A percentile compares a stretch with the other conserved stretches of the same genome.
Conservation (phyloP, 1,140 invertebrate species). For the Cotesia glomerata region DNA sequence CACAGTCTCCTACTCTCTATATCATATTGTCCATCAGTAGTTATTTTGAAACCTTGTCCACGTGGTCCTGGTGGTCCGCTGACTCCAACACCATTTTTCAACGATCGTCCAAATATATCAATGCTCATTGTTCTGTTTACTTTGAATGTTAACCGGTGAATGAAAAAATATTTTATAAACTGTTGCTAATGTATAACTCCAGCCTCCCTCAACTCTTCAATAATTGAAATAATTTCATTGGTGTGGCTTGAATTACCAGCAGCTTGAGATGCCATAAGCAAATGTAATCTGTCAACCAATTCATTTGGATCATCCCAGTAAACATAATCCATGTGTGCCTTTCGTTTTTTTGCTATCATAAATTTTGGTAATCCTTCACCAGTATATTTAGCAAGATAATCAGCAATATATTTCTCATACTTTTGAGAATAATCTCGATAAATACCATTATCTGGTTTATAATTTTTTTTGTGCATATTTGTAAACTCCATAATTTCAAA, state of each 20-base stretch:
- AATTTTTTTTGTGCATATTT: conserved; percentile 9
- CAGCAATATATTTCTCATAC: neutral
- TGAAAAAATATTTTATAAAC: neutral
- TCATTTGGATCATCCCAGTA: conserved; percentile 15
- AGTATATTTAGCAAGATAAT: neutral
- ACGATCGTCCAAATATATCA: conserved; percentile 29
- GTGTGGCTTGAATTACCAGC: conserved; percentile 1
- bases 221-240: conserved; percentile 17
- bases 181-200: conserved; percentile 12
- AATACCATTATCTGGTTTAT: neutral
- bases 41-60: conserved; percentile 23
- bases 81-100: neutral
- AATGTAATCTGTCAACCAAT: neutral
- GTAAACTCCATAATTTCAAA: conserved; percentile 1
- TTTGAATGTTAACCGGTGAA: neutral
- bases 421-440: neutral
- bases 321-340: neutral
- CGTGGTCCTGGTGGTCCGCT: conserved; percentile 12
- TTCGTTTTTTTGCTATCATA: neutral
- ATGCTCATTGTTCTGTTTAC: conserved; percentile 14
- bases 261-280: conserved; percentile 10
- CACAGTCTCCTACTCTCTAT: conserved; percentile 22
- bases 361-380: neutral
- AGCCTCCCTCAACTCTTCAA: conserved; percentile 12
- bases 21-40: conserved; percentile 22